phyloP scores from a whole-genome alignment of 2,888 invertebrate species.

The Anthrax anthrax region DNA sequence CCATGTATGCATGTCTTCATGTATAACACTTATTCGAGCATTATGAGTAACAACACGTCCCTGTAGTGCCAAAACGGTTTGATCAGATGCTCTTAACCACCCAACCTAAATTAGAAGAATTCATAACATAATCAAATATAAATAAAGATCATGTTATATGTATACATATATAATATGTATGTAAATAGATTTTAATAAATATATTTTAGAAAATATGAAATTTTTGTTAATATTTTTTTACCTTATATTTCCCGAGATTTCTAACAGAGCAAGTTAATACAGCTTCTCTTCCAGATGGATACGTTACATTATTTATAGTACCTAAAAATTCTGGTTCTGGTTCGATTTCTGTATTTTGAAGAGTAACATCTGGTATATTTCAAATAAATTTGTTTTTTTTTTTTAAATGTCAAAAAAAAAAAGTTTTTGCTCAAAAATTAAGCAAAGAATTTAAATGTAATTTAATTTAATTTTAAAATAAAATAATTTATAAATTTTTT shows the following conservation, averaged over 20 bases:
- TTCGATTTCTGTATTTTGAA: slow-evolving; percentile 25
- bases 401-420: no score
- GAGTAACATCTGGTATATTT: slow-evolving; percentile 16
- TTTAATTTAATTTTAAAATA: no score
- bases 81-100: slow-evolving; percentile 79
- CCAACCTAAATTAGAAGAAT: slow-evolving; percentile 49
- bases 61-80: slow-evolving; percentile 76
- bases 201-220: not conserved
- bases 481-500: no score
- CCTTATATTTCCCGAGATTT: slow-evolving; percentile 34
- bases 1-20: slow-evolving; percentile 74
- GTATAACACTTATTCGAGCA: slow-evolving; percentile 63
- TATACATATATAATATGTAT: not conserved
- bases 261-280: slow-evolving; percentile 32
- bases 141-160: no score
- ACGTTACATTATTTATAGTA: slow-evolving; percentile 33
- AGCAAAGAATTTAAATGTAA: no score
- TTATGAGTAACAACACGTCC: slow-evolving; percentile 74
- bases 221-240: slow-evolving; percentile 7
- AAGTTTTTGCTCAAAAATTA: no score
- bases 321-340: slow-evolving; percentile 35
- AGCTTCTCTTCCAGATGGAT: slow-evolving; percentile 34
- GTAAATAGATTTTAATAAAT: no score
- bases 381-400: no score
- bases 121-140: no score